Conservation (phyloP, 2,113 vertebrate genomes). For the Charadrius vociferus region DNA sequence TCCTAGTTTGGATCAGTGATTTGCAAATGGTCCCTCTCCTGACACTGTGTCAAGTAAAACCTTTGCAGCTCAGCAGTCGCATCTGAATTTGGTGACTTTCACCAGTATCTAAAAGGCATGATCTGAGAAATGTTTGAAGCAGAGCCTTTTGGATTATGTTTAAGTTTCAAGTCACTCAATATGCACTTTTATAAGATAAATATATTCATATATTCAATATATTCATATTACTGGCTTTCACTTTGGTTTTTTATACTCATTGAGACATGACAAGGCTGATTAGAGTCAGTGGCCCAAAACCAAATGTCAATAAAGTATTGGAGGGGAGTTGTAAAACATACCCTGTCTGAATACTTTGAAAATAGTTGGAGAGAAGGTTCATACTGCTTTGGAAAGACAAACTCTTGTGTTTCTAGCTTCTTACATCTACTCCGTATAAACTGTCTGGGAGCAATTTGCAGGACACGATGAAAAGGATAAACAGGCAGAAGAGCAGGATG, state of each 20-base stretch:
- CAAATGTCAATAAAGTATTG: background rate
- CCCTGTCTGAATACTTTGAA: background rate
- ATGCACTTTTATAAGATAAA: background rate
- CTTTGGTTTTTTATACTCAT: conserved; percentile 5
- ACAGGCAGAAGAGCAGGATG: background rate
- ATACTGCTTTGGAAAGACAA: background rate
- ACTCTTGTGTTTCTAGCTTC: background rate
- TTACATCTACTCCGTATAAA: background rate
- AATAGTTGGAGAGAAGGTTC: background rate
- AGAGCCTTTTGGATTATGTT: background rate
- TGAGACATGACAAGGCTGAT: conserved; percentile 7
- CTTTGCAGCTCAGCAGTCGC: background rate
- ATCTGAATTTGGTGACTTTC: conserved; percentile 8
- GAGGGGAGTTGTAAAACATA: background rate
- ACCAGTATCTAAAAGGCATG: background rate
- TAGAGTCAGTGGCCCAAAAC: background rate
- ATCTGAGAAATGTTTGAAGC: conserved; percentile 13
- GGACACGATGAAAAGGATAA: background rate
- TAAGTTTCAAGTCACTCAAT: background rate
- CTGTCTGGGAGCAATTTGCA: background rate
- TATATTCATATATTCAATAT: conserved; percentile 6
- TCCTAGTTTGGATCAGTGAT: background rate
- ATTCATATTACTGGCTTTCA: conserved; percentile 4
- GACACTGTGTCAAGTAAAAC: background rate
- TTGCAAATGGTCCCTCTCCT: background rate